Evolutionary conservation across 1,140 invertebrate species (phyloP), one percentile per base, ranked within the genome.

Genomic region (Pygmarrhopalites habei): DNA sequence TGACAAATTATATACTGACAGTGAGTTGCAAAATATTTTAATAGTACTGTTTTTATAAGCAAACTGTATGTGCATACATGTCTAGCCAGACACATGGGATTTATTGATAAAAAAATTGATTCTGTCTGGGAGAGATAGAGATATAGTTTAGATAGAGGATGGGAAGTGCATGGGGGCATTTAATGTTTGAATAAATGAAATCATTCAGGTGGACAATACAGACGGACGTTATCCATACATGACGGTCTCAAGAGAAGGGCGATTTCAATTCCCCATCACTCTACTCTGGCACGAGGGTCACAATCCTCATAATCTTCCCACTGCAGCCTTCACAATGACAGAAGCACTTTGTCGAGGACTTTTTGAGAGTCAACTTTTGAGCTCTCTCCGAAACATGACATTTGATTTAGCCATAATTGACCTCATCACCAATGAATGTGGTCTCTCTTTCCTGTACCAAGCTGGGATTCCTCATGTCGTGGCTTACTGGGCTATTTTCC

Each of bases 331-430:
- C 46, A 62, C 53, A 47, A 62, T 58, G 41, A 63, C 52, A 26
- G 59, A 66, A 32, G 60, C 59, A 12, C 55, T 62, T 29, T 66
- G 64, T 46, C 53, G 58, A 3, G 43, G 46, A 19, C 46, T 65
- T 2, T 61, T 64, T 32, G 57, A 56, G 21, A 39, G 23, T 2
- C 5, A 52, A 32, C 39, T 64, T n/a, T 21, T 41, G 17, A 51
- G 2, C 0, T 15, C 5, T 15, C 25, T 53, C 15, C n/a, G n/a
- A 49, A 35, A 63, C n/a, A 32, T 56, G 17, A 70, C 69, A 32
- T 74, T 69, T 43, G 75, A 76, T 63, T 57, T 74, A 32, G 68
- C 74, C 25, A 67, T 75, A 23, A 61, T 72, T 25, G 72, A 73
- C 14, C 60, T 72, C 23, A 72, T 71, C 46, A 74, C 73, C 63